A percentile compares a stretch with the other conserved stretches of the same genome.
phyloP scores from a whole-genome alignment of 2,888 invertebrate species.

The Caenorhabditis sulstoni region DNA sequence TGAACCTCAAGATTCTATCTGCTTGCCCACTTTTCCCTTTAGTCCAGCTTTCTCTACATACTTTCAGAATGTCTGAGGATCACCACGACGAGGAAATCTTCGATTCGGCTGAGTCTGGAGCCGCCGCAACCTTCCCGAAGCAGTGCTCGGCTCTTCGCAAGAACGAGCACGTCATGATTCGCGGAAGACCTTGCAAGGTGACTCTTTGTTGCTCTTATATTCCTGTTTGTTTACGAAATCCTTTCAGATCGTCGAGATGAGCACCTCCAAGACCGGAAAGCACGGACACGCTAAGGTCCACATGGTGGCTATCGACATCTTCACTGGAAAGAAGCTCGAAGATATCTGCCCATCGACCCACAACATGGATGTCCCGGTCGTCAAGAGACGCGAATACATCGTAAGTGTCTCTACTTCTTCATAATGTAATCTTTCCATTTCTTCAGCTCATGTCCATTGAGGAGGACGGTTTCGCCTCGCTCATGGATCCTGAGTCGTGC shows the following conservation, averaged over 20 bases:
- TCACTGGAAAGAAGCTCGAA: slow-evolving; percentile 93
- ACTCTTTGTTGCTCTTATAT: background rate
- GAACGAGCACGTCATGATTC: slow-evolving; percentile 98
- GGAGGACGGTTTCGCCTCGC: slow-evolving; percentile 90
- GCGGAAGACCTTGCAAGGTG: slow-evolving; percentile 94
- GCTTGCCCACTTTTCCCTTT: no score
- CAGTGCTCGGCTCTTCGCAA: slow-evolving; percentile 99
- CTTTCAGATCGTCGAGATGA: slow-evolving; percentile 97
- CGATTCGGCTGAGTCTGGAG: slow-evolving; percentile 83
- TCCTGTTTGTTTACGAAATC: no score
- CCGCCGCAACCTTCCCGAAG: slow-evolving; percentile 95
- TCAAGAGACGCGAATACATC: slow-evolving; percentile 96
- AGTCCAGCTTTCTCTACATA: no score
- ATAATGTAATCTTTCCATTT: background rate
- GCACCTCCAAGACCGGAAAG: slow-evolving; percentile 99
- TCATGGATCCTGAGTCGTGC: slow-evolving; percentile 93
- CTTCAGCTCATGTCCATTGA: slow-evolving; percentile 87
- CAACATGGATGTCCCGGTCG: slow-evolving; percentile 99
- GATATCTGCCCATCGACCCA: slow-evolving; percentile 98
- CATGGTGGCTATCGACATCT: slow-evolving; percentile 94
- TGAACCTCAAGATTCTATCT: no score
- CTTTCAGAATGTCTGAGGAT: slow-evolving; percentile 74
- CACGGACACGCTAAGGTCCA: slow-evolving; percentile 99
- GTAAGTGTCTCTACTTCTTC: slow-evolving; percentile 79
- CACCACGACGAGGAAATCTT: slow-evolving; percentile 78